phyloP scores from a whole-genome alignment of 2,797 vertebrate genomes.

The Anniella stebbinsi region DNA sequence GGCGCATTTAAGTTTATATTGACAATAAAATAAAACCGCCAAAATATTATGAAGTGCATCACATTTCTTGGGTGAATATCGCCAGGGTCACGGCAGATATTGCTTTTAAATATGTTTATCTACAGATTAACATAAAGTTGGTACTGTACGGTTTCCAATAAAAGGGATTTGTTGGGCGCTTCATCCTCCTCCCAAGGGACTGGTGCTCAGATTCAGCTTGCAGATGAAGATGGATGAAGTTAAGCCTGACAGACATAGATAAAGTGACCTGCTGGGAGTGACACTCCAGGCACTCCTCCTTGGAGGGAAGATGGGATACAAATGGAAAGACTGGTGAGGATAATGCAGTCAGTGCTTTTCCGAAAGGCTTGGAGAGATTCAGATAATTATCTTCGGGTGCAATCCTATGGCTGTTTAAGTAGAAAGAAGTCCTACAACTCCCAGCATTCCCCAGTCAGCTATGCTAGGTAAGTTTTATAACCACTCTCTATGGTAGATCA shows the following conservation, averaged over 20 bases:
- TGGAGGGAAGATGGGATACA: slow-evolving; percentile 32
- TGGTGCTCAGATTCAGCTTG: slow-evolving; percentile 44
- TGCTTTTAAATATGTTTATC: slow-evolving; percentile 75
- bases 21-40: slow-evolving; percentile 78
- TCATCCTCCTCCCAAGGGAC: slow-evolving; percentile 55
- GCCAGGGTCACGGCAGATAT: slow-evolving; percentile 70
- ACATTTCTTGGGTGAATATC: slow-evolving; percentile 63
- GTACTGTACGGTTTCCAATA: slow-evolving; percentile 66
- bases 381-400: background rate
- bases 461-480: background rate
- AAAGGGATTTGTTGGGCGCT: slow-evolving; percentile 46
- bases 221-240: slow-evolving; percentile 57
- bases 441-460: too few species aligned
- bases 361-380: background rate
- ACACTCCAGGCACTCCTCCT: slow-evolving; percentile 39
- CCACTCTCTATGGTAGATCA: background rate
- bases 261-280: slow-evolving; percentile 53
- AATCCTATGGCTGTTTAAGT: background rate
- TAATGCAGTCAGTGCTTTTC: background rate
- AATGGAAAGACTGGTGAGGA: background rate
- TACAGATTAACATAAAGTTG: slow-evolving; percentile 73
- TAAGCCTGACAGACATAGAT: slow-evolving; percentile 72
- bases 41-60: slow-evolving; percentile 65
- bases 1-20: slow-evolving; percentile 69
- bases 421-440: too few species aligned